Conservation (phyloP, 2,888 invertebrate species). For the Caradrina kadenii region DNA sequence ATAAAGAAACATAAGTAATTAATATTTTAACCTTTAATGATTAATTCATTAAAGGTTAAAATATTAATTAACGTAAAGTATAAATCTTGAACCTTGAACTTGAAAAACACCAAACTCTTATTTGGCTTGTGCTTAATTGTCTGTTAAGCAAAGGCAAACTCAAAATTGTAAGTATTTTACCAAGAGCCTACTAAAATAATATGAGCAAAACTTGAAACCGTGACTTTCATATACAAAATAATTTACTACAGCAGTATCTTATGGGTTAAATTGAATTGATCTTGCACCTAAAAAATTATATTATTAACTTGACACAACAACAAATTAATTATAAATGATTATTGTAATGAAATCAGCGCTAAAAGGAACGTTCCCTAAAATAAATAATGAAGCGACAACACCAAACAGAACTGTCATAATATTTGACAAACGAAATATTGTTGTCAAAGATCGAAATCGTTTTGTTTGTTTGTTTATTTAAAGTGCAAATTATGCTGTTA, state of each 20-base stretch:
- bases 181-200: slow-evolving; percentile 23
- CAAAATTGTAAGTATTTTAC: background rate
- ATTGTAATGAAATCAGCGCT: background rate
- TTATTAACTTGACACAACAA: background rate
- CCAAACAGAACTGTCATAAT: background rate
- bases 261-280: background rate
- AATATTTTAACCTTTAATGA: no score
- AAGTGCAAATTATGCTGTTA: slow-evolving; percentile 10
- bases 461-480: slow-evolving; percentile 14
- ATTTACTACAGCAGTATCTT: background rate
- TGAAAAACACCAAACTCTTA: background rate
- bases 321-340: background rate
- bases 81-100: background rate
- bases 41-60: no score
- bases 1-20: background rate
- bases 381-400: slow-evolving; percentile 19
- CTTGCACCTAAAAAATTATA: no score
- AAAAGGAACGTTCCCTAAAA: background rate
- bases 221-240: background rate
- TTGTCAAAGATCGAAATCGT: background rate
- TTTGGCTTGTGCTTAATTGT: background rate
- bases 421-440: background rate
- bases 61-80: no score
- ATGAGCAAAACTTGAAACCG: background rate
- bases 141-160: background rate